phyloP scores from a whole-genome alignment of 2,888 invertebrate species.

The Aleiodes leptofemur region DNA sequence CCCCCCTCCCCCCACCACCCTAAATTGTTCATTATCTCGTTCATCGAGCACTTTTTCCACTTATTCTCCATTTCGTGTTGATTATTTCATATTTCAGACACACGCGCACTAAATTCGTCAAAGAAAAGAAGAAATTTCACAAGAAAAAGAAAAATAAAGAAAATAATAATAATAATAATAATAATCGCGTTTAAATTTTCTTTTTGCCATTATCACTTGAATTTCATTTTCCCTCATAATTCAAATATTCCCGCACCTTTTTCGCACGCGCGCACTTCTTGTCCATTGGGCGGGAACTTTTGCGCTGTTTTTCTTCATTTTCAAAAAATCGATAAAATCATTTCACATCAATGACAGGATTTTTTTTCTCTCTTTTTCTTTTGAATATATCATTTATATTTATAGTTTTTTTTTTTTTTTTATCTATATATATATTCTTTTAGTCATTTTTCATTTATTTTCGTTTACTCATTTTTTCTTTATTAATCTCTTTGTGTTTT shows the following conservation, averaged over 20 bases:
- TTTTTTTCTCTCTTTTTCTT: neutral
- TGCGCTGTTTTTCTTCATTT: no score
- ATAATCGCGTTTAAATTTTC: no score
- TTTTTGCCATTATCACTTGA: no score
- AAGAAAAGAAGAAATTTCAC: neutral
- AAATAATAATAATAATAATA: no score
- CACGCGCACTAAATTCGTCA: slow-evolving; percentile 38
- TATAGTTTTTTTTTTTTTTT: slow-evolving; percentile 1
- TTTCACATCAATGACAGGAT: slow-evolving; percentile 3
- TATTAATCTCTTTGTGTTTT: slow-evolving; percentile 37
- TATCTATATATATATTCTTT: neutral
- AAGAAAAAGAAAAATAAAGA: neutral
- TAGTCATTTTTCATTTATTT: slow-evolving; percentile 8
- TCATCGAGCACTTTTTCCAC: slow-evolving; percentile 8
- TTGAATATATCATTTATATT: slow-evolving; percentile 14
- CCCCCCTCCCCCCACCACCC: slow-evolving; percentile 34
- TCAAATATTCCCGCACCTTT: no score
- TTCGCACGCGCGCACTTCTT: no score
- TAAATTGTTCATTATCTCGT: neutral
- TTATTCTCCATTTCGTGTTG: neutral
- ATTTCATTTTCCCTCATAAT: no score
- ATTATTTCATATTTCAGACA: slow-evolving; percentile 45
- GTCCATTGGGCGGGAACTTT: no score
- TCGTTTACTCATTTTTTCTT: slow-evolving; percentile 32
- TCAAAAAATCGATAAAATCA: neutral